Evolutionary conservation across 2,113 vertebrate species (phyloP).

Genomic region (Laticauda colubrina): DNA sequence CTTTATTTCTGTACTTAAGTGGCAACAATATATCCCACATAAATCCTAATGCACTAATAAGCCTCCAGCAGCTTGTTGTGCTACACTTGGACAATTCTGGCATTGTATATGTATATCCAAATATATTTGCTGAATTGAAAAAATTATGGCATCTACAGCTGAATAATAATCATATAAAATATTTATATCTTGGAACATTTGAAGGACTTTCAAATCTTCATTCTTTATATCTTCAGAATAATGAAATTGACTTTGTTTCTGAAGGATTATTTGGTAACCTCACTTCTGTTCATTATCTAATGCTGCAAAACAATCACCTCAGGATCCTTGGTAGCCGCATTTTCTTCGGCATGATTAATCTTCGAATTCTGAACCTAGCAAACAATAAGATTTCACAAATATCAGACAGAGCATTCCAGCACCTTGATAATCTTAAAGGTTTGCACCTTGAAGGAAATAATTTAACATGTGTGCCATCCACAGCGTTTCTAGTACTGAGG

Average conservation of each 20-base stretch:
- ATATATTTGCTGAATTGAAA: conserved; percentile 66
- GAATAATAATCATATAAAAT: conserved; percentile 71
- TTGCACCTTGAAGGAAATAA: conserved; percentile 71
- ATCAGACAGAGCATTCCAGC: conserved; percentile 64
- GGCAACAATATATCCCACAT: conserved; percentile 69
- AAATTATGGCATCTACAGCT: conserved; percentile 67
- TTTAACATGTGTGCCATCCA: conserved; percentile 66
- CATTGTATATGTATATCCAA: conserved; percentile 57
- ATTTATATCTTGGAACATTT: conserved; percentile 66
- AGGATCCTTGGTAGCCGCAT: conserved; percentile 56
- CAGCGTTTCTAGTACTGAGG: conserved; percentile 64
- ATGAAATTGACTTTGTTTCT: conserved; percentile 67
- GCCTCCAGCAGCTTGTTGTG: conserved; percentile 61
- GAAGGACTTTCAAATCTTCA: conserved; percentile 67
- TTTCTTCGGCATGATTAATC: conserved; percentile 66
- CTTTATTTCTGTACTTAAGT: conserved; percentile 63
- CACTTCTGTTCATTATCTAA: conserved; percentile 63
- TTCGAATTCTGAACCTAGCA: conserved; percentile 68
- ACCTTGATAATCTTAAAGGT: conserved; percentile 65
- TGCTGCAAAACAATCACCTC: conserved; percentile 65
- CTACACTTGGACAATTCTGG: conserved; percentile 70
- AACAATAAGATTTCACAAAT: conserved; percentile 69
- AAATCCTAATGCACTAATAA: conserved; percentile 54
- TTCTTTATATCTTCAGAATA: conserved; percentile 68
- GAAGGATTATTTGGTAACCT: conserved; percentile 69